A percentile compares a stretch with the other conserved stretches of the same genome.
These are phyloP conservation scores for Lerista edwardsae DNA, from an alignment of 2,797 vertebrate species.

Conservation along the genomic window DNA sequence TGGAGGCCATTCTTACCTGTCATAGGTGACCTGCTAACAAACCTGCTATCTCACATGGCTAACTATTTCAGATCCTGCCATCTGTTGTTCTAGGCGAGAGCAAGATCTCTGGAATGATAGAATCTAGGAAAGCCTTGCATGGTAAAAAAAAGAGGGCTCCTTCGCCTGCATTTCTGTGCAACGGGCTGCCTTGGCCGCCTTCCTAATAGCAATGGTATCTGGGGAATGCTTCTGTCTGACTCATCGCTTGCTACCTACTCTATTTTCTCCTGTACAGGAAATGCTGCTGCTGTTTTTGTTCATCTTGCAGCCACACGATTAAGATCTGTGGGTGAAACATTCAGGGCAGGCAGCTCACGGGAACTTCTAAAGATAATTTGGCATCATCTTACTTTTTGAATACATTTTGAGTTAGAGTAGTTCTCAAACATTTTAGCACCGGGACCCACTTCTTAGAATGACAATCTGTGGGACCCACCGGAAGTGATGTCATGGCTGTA, in stretches of 20 bases:
- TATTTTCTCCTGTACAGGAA: constrained; percentile 30
- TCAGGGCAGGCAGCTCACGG: not conserved
- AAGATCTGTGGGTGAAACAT: constrained; percentile 24
- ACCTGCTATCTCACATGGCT: not conserved
- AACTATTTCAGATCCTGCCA: not conserved
- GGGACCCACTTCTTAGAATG: too few species aligned
- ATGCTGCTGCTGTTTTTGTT: constrained; percentile 20
- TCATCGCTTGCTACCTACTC: constrained; percentile 19
- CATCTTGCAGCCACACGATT: not conserved
- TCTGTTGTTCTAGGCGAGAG: not conserved
- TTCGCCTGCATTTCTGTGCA: not conserved
- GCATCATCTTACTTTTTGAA: not conserved
- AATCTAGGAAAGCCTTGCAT: not conserved
- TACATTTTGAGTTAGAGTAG: not conserved
- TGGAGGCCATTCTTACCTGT: not conserved
- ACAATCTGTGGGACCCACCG: too few species aligned
- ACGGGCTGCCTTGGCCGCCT: not conserved
- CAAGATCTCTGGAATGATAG: not conserved
- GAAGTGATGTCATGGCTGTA: too few species aligned
- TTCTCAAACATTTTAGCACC: too few species aligned
- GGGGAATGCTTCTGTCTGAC: constrained; percentile 19
- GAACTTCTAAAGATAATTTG: constrained; percentile 4
- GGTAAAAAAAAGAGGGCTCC: not conserved
- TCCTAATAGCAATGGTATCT: not conserved
- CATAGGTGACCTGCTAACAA: not conserved